phyloP scores from a whole-genome alignment of 2,113 vertebrate genomes.

The Neolamprologus sp. region DNA sequence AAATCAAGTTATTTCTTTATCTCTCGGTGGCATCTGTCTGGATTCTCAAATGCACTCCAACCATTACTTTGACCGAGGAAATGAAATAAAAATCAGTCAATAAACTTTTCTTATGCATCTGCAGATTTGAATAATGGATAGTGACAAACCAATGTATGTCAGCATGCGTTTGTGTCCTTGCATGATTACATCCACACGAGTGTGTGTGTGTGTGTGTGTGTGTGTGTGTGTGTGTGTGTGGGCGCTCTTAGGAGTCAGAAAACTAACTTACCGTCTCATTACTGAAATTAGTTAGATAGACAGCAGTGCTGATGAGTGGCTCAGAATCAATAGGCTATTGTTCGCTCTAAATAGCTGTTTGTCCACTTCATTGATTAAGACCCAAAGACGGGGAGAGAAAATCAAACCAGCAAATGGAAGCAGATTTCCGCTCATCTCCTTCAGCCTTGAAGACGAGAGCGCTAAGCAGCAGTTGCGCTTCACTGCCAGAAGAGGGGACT shows the following conservation, averaged over 20 bases:
- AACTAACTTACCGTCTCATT: constrained; percentile 47
- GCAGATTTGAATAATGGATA: neutral
- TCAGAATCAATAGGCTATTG: constrained; percentile 65
- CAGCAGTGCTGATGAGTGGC: constrained; percentile 50
- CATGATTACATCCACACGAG: neutral
- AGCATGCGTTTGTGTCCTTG: neutral
- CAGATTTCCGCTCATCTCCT: constrained; percentile 37
- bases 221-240: neutral
- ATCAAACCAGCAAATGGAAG: constrained; percentile 61
- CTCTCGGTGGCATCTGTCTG: neutral
- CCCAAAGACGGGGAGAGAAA: constrained; percentile 50
- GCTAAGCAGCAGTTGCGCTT: neutral
- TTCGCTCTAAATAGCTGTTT: constrained; percentile 68
- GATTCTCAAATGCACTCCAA: neutral
- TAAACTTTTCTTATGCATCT: neutral
- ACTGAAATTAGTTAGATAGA: constrained; percentile 62
- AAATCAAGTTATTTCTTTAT: neutral
- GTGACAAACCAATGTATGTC: neutral
- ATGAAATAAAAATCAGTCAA: constrained; percentile 5
- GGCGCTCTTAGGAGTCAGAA: constrained; percentile 4
- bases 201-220: neutral
- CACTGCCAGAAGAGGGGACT: constrained; percentile 75
- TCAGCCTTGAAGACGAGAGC: constrained; percentile 20
- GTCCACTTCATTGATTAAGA: constrained; percentile 68
- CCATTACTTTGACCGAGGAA: neutral